A percentile compares a stretch with the other conserved stretches of the same genome.
These are phyloP conservation scores for Nomada flava DNA, from an alignment of 2,888 invertebrate genomes.

Conservation along the genomic window DNA sequence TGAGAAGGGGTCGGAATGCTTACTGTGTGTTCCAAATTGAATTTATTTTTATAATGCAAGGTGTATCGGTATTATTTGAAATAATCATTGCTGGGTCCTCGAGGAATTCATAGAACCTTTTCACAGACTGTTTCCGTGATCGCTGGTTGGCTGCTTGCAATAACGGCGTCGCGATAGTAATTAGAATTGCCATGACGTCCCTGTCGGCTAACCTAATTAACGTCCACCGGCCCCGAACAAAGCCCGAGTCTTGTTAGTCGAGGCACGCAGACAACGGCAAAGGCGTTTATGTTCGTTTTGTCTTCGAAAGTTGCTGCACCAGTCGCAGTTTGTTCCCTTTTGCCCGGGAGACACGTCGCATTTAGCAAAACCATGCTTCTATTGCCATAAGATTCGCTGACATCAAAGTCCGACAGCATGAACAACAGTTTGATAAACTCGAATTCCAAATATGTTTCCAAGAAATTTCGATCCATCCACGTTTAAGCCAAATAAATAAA, in stretches of 20 bases:
- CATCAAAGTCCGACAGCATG: background rate
- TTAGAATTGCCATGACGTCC: slow-evolving; percentile 5
- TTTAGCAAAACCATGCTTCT: background rate
- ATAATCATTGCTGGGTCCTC: no score
- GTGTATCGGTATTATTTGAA: no score
- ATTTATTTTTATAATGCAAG: no score
- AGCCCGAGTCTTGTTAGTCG: slow-evolving; percentile 15
- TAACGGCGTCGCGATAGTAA: slow-evolving; percentile 2
- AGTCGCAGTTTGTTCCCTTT: slow-evolving; percentile 5
- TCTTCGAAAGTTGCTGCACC: slow-evolving; percentile 17
- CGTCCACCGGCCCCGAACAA: slow-evolving; percentile 5
- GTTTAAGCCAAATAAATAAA: no score
- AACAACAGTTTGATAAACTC: no score
- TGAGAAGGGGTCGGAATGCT: no score
- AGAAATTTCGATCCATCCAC: no score
- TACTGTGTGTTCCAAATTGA: no score
- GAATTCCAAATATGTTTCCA: no score
- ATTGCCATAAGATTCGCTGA: background rate
- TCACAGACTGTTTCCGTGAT: no score
- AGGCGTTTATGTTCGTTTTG: slow-evolving; percentile 22
- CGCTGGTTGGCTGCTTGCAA: background rate
- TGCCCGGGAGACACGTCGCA: background rate
- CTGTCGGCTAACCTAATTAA: slow-evolving; percentile 22
- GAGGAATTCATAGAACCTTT: no score
- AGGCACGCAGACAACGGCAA: slow-evolving; percentile 15